Evolutionary conservation across 2,797 vertebrate genomes (phyloP), one percentile per base, ranked within the genome.

Genomic region (Coregonus sp.): DNA sequence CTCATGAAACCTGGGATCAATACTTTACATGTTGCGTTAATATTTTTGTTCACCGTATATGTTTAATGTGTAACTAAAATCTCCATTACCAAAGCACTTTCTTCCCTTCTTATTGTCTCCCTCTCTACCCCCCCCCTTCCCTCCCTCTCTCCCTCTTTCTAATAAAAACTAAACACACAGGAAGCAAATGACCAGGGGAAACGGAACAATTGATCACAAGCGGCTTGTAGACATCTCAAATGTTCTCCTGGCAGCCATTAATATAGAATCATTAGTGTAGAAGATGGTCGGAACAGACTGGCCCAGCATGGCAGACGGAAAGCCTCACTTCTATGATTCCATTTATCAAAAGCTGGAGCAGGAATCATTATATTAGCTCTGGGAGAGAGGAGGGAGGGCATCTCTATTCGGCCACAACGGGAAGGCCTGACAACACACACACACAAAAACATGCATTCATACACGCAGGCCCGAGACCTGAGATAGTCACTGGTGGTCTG

Each of bases 311-410:
- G 88, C 90, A 90, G 91, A 93, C 89, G 86, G 84, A 88, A 92
- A 93, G 92, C 89, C 88, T 91, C 82, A 93, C 92, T 90, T 91
- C 87, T 88, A 84, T 92, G 87, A 93, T 91, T 91, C 83, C 88
- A 90, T 90, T 93, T 90, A 91, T 91, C 85, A 83, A 85, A 85
- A 84, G 66, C 75, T 33, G 74, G 82, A 80, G 85, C 91, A 91
- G 93, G 90, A 94, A 92, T 94, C 90, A 93, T 87, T 82, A 79
- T 82, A 87, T 88, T 47, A 47, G 40, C 11, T 47, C 40, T 47
- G 9, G 40, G 40, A 47, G 83, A 87, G 79, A 87, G 80, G 66
- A 40, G 70, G 81, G 77, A 86, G 67, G 68, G 80, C 81, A 79
- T 85, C 84, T 89, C 82, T 78, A 84, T 87, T 33, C 71, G 85